Evolutionary conservation across 2,888 invertebrate genomes (phyloP), one percentile per base, ranked within the genome.

Genomic region (Euphydryas editha): DNA sequence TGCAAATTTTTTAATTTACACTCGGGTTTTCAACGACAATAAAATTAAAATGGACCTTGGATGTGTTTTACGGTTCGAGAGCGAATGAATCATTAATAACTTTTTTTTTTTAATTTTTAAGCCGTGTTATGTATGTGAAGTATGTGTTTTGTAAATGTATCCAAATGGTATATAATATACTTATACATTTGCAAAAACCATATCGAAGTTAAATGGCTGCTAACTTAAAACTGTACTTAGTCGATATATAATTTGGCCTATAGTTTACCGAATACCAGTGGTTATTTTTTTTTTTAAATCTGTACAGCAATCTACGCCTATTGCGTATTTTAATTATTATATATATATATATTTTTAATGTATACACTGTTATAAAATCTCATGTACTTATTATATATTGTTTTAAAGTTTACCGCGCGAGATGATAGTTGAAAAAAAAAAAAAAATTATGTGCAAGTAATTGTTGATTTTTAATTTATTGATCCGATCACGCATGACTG

Each of bases 221-320:
- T 76, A 72, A 75, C 75, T 76, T 78, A 77, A 73, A 68, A 57
- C 68, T 72, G 73, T 75, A 75, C 73, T 77, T 73, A 73, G 74
- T 36, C 51, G 69, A 2, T 70, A 71, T 68, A 71, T 70, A 62
- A 68, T 30, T 13, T 44, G 3, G 64, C 60, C 60, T 67, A 66
- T 68, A 68, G 66, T 71, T 68, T 75, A 69, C 71, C 73, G 60
- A 65, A 74, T 74, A 75, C 77, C 77, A 76, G 78, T 77, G 78
- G n/a, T n/a, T n/a, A 77, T 71, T 71, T 70, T 68, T 64, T 72
- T 74, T 72, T 72, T 68, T 62, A 6, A 18, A 10, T 46, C 51
- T 57, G 62, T 63, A 70, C 73, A 71, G 69, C 67, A 68, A 67
- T 56, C 68, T 70, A 73, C 73, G 73, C 59, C 61, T 67, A 61